Percentiles rank a stretch among this genome's conserved stretches.
These are phyloP conservation scores for Odontamblyopus lacepedii DNA, from an alignment of 2,797 vertebrate genomes.

Conservation along the genomic window DNA sequence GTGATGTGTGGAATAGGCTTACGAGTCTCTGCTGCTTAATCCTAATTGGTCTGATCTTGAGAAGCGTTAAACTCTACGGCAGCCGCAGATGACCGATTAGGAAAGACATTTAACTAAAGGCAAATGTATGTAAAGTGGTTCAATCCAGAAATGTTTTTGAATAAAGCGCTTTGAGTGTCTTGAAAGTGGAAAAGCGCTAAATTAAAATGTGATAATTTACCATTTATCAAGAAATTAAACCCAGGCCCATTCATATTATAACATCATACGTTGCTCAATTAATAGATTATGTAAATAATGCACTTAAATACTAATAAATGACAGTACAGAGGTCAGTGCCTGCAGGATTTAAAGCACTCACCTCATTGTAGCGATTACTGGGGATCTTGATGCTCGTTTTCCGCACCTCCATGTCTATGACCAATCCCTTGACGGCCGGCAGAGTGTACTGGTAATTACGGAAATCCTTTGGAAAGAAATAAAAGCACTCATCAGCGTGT, in stretches of 20 bases:
- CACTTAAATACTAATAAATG: no score
- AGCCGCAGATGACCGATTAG: constrained; percentile 45
- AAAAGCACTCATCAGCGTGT: background rate
- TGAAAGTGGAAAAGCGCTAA: no score
- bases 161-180: background rate
- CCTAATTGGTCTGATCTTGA: constrained; percentile 52
- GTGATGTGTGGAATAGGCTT: constrained; percentile 22
- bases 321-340: no score
- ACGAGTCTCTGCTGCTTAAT: constrained; percentile 36
- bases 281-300: no score
- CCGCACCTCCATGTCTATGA: constrained; percentile 97
- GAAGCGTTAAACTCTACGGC: constrained; percentile 30
- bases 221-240: no score
- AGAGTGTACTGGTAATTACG: constrained; percentile 98
- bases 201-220: no score
- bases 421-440: constrained; percentile 92
- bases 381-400: constrained; percentile 98
- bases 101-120: constrained; percentile 15
- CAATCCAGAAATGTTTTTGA: constrained; percentile 39
- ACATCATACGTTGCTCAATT: no score
- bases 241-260: no score
- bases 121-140: no score
- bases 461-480: constrained; percentile 83
- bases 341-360: constrained; percentile 49
- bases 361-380: constrained; percentile 98